phyloP scores from a whole-genome alignment of 2,797 vertebrate species.

The Scleropages formosus region DNA sequence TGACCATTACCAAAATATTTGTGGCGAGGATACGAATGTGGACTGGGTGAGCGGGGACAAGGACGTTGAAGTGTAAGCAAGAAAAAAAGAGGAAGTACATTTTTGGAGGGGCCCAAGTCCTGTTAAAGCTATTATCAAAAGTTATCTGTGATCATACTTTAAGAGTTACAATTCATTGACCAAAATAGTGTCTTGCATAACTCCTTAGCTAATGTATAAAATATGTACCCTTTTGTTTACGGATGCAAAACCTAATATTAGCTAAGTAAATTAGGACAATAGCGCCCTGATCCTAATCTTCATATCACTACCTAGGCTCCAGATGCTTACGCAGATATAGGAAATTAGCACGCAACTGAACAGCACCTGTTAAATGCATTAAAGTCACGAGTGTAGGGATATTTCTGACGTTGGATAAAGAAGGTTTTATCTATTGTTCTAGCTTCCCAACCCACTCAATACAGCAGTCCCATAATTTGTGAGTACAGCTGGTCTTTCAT shows the following conservation, averaged over 20 bases:
- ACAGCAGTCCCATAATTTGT: too few species aligned
- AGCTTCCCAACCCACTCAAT: not conserved
- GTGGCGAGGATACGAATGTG: not conserved
- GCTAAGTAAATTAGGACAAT: constrained; percentile 23
- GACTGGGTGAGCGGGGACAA: not conserved
- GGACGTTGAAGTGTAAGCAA: not conserved
- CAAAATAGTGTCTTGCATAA: constrained; percentile 45
- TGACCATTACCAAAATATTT: constrained; percentile 1
- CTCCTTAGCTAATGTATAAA: constrained; percentile 27
- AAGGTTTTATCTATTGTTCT: not conserved
- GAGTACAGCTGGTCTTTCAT: too few species aligned
- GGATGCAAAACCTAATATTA: constrained; percentile 24
- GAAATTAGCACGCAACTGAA: not conserved
- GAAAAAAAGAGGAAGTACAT: constrained; percentile 15
- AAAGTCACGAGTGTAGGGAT: not conserved
- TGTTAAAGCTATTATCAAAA: constrained; percentile 53
- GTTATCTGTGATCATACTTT: constrained; percentile 46
- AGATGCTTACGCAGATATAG: constrained; percentile 8
- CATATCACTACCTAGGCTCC: constrained; percentile 39
- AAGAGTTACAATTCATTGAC: constrained; percentile 45
- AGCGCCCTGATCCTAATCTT: constrained; percentile 26
- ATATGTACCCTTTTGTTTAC: constrained; percentile 4
- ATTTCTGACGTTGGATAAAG: not conserved
- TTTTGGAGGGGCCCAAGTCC: constrained; percentile 48
- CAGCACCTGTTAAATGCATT: not conserved